Evolutionary conservation across 2,888 invertebrate genomes (phyloP).

Genomic region (Pristionchus japonicus): DNA sequence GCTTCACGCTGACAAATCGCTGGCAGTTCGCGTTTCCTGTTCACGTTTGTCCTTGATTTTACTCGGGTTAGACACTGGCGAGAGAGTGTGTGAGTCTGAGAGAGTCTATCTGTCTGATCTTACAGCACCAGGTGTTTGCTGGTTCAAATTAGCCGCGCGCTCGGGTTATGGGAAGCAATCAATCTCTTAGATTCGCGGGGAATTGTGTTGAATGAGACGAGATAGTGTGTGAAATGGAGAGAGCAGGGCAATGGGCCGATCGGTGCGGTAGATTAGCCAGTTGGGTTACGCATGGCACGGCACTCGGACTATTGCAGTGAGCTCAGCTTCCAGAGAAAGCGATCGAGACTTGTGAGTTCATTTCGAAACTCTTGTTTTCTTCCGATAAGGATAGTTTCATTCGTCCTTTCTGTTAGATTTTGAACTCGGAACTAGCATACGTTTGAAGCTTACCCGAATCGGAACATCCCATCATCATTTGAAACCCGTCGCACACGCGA

Average conservation of each 20-base stretch:
- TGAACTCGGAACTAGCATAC: no score
- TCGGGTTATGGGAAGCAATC: conserved; percentile 9
- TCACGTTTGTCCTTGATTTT: not conserved
- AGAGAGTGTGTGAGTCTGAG: not conserved
- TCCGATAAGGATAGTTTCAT: not conserved
- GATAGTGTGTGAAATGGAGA: no score
- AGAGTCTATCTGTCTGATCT: no score
- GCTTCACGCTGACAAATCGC: not conserved
- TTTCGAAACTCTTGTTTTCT: not conserved
- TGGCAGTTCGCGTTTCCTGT: not conserved
- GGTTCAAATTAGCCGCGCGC: not conserved
- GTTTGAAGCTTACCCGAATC: not conserved
- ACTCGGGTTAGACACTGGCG: not conserved
- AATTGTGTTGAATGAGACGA: no score
- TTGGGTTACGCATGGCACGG: not conserved
- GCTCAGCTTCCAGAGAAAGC: not conserved
- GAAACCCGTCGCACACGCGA: not conserved
- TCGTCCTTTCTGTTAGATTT: not conserved
- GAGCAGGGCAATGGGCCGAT: no score
- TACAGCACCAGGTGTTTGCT: not conserved
- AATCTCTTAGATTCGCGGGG: no score
- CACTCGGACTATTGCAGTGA: not conserved
- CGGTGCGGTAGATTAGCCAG: not conserved
- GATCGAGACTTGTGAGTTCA: not conserved
- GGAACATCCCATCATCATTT: not conserved